Conservation (phyloP, 1,140 invertebrate species). For the Linepithema humile region DNA sequence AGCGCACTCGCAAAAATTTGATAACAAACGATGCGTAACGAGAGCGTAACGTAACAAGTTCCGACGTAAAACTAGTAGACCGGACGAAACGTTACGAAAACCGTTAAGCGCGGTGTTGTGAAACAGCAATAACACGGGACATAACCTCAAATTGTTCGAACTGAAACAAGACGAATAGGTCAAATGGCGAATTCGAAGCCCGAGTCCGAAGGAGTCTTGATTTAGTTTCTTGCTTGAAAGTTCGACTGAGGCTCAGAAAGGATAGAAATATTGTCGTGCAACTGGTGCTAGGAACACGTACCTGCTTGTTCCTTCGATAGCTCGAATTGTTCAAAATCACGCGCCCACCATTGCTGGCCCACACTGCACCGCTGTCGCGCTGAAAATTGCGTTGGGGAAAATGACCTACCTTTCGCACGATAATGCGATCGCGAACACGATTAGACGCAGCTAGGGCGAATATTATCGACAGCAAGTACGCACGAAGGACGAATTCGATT, state of each 20-base stretch:
- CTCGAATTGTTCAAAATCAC: slow-evolving; percentile 88
- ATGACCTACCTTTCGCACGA: slow-evolving; percentile 2
- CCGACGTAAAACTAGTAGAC: background rate
- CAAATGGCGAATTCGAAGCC: background rate
- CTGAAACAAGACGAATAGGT: background rate
- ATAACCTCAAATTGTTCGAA: slow-evolving; percentile 41
- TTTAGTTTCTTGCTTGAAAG: no score
- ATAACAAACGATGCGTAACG: no score
- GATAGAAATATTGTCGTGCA: background rate
- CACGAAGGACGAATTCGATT: slow-evolving; percentile 54
- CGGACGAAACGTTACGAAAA: background rate
- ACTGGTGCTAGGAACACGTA: slow-evolving; percentile 60
- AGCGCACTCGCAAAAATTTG: slow-evolving; percentile 16
- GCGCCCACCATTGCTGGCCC: slow-evolving; percentile 89
- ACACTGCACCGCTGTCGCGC: slow-evolving; percentile 81
- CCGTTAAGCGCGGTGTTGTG: background rate
- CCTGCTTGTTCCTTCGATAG: slow-evolving; percentile 82
- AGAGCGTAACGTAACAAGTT: background rate
- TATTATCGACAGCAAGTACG: background rate
- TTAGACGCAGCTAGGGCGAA: no score
- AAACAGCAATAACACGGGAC: background rate
- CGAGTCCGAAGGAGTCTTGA: no score
- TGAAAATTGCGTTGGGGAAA: slow-evolving; percentile 54
- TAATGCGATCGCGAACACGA: background rate
- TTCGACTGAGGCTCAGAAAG: no score